These are phyloP conservation scores for Abramis brama DNA, from an alignment of 2,113 vertebrate genomes.

Conservation along the genomic window DNA sequence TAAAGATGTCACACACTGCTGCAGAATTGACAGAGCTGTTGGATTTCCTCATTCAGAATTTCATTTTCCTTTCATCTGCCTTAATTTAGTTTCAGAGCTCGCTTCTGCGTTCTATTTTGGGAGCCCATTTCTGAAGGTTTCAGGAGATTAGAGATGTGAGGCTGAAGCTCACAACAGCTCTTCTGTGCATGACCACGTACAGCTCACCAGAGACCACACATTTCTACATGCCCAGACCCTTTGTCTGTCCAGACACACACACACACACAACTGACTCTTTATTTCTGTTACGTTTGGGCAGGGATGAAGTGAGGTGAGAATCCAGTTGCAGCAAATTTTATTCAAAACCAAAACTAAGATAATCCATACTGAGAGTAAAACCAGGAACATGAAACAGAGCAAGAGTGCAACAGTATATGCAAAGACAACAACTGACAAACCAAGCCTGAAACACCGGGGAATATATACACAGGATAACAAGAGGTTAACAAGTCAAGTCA, in stretches of 20 bases:
- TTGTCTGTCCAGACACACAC: not conserved
- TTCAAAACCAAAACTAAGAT: too few relatives aligned
- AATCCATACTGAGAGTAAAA: too few relatives aligned
- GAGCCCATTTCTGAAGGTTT: constrained; percentile 14
- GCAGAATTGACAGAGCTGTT: constrained; percentile 1
- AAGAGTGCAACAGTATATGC: too few relatives aligned
- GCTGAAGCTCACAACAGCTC: constrained; percentile 30
- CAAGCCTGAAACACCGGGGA: too few relatives aligned
- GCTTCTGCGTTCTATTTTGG: constrained; percentile 16
- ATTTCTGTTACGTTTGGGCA: too few relatives aligned
- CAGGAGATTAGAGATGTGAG: constrained; percentile 31
- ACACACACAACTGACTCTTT: too few relatives aligned
- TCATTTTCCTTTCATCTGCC: constrained; percentile 16
- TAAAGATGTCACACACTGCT: not conserved
- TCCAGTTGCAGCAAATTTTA: too few relatives aligned
- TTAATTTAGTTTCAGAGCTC: constrained; percentile 29
- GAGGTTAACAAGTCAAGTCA: too few relatives aligned
- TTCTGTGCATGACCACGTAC: constrained; percentile 35
- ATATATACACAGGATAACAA: too few relatives aligned
- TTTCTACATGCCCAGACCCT: constrained; percentile 4
- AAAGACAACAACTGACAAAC: too few relatives aligned
- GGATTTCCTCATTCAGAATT: constrained; percentile 23
- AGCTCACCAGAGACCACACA: constrained; percentile 14
- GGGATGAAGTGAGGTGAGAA: too few relatives aligned
- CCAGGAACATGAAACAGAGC: too few relatives aligned